Evolutionary conservation across 2,888 invertebrate species (phyloP), one percentile per base, ranked within the genome.

Genomic region (Drosophila anomalata): DNA sequence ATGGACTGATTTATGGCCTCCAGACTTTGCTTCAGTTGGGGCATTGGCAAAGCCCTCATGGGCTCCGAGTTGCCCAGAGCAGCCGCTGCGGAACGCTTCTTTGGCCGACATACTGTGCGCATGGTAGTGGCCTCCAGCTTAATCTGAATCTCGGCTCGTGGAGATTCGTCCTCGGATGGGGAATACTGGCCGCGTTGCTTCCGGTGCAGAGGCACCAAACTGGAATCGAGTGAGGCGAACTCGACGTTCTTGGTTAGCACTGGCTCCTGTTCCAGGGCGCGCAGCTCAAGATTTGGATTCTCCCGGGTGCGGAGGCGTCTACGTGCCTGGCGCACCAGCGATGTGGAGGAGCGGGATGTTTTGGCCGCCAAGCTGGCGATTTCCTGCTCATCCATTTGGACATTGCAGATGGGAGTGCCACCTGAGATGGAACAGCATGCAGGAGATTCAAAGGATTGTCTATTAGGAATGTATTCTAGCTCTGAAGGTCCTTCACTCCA

Each of bases 121-220:
- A 79, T 75, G 22, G 78, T 73, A 31, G 74, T 72, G 0, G 80
- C 69, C 46, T 79, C 84, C 20, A 78, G 17, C 58, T 83, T 82
- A 2, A 79, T 71, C 26, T 76, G 73, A 8, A 82, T 68, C 33
- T 84, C 87, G 7, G 59, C 60, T 5, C 58, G 14, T 0, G 57
- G 67, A 3, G 52, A 55, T 7, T 80, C 76, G 9, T 76, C 63
- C 1, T 84, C 80, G 6, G 76, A 76, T 1, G 24, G 71, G 0
- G 63, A 60, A 44, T 59, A 74, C 0, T 22, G 6, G 0, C 26
- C 55, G 1, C 55, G 47, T 20, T 39, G 29, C 3, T 14, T 29
- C 7, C 44, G 50, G 3, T 44, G 52, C 22, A 75, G 11, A 5
- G 44, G 29, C 17, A 48, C 14, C 0, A 68, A 50, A 31, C 56